Conservation (phyloP, 2,797 vertebrate species). For the Sebastes itinus region DNA sequence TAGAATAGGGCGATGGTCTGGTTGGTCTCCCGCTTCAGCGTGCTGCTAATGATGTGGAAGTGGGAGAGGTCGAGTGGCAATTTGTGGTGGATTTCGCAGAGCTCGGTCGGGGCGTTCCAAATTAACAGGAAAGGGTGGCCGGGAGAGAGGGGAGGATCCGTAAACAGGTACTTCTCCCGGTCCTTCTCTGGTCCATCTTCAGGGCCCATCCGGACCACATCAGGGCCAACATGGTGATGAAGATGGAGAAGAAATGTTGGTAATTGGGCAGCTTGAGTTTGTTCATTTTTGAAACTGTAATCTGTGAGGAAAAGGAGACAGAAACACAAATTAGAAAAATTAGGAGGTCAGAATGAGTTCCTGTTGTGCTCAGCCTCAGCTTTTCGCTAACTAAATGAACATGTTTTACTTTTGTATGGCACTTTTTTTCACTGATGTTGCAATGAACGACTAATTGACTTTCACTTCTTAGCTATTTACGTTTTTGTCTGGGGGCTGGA, state of each 20-base stretch:
- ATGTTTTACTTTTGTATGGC: no score
- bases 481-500: no score
- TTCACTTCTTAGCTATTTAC: no score
- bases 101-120: slow-evolving; percentile 88
- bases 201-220: background rate
- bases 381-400: no score
- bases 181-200: background rate
- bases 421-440: no score
- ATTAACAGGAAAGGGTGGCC: slow-evolving; percentile 79
- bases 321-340: background rate
- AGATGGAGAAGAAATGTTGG: background rate
- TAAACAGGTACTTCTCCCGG: no score
- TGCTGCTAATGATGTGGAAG: slow-evolving; percentile 83
- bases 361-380: background rate
- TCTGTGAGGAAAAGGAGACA: background rate
- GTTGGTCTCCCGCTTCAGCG: slow-evolving; percentile 35
- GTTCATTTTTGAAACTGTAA: slow-evolving; percentile 29
- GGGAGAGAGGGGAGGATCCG: slow-evolving; percentile 22
- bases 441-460: no score
- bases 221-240: background rate
- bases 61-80: slow-evolving; percentile 79
- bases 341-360: background rate
- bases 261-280: background rate
- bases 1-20: no score
- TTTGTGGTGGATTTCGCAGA: slow-evolving; percentile 70